Evolutionary conservation across 2,888 invertebrate species (phyloP).

Genomic region (Mythimna lalbum): DNA sequence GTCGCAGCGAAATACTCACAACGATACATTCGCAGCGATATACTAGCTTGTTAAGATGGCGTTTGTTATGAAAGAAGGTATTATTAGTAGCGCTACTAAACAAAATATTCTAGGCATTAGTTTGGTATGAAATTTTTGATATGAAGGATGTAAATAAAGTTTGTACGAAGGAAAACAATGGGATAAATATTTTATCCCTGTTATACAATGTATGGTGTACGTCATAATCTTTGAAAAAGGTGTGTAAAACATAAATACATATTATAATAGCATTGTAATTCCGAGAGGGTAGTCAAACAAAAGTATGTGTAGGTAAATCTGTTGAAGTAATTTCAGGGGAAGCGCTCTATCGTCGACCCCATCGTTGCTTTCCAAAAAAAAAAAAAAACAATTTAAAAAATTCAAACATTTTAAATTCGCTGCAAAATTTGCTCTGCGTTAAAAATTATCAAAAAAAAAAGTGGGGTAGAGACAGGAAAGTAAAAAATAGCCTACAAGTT

Average conservation of each 20-base stretch:
- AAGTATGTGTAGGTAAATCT: neutral
- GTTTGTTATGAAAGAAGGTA: neutral
- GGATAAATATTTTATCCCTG: neutral
- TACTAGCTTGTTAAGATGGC: neutral
- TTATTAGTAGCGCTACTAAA: conserved; percentile 10
- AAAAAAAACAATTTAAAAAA: too few relatives aligned
- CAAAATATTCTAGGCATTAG: neutral
- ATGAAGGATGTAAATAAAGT: conserved; percentile 19
- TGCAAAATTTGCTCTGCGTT: too few relatives aligned
- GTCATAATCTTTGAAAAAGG: conserved; percentile 9
- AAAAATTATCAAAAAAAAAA: too few relatives aligned
- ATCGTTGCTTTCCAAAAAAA: too few relatives aligned
- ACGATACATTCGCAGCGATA: neutral
- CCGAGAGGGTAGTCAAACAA: conserved; percentile 8
- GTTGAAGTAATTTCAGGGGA: conserved; percentile 19
- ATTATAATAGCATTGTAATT: conserved; percentile 6
- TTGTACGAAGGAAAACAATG: neutral
- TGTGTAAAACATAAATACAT: neutral
- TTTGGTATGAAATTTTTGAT: conserved; percentile 21
- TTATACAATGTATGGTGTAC: neutral
- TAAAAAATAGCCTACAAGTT: too few relatives aligned
- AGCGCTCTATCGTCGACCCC: too few relatives aligned
- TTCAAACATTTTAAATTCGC: too few relatives aligned
- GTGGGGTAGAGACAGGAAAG: too few relatives aligned
- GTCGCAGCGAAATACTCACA: neutral